Evolutionary conservation across 2,113 vertebrate genomes (phyloP).

Genomic region (Guaruba guarouba): DNA sequence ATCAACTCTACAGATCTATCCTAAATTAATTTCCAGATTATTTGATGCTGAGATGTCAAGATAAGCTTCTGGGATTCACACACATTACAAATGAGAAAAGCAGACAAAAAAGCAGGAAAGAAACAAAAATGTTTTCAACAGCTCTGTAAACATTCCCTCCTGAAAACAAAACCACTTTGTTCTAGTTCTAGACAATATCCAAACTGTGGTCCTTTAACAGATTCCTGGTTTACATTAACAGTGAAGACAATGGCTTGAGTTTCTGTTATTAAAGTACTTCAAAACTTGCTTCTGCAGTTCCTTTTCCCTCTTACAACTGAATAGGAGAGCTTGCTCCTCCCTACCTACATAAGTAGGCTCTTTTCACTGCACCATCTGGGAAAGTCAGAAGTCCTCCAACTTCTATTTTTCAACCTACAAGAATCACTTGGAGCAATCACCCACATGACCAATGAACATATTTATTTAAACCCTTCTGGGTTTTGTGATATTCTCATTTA

Average conservation of each 20-base stretch:
- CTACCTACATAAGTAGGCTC: background rate
- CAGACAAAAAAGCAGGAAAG: background rate
- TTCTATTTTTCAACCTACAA: background rate
- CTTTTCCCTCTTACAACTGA: background rate
- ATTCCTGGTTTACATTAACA: background rate
- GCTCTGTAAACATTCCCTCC: background rate
- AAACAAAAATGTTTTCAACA: background rate
- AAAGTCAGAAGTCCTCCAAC: background rate
- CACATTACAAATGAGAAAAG: background rate
- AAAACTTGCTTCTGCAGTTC: background rate
- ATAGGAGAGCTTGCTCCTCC: background rate
- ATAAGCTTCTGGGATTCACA: background rate
- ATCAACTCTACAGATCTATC: background rate
- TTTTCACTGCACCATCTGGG: background rate
- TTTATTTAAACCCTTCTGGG: background rate
- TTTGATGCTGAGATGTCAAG: background rate
- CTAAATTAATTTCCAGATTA: background rate
- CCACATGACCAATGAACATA: background rate
- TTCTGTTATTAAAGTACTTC: background rate
- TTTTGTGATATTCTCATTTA: background rate
- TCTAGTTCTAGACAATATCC: background rate
- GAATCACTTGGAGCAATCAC: background rate
- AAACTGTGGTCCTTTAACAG: background rate
- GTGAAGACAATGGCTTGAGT: background rate
- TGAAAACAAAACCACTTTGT: background rate